A percentile compares a stretch with the other conserved stretches of the same genome.
Conservation (phyloP, 2,113 vertebrate genomes). For the Sturnus vulgaris region DNA sequence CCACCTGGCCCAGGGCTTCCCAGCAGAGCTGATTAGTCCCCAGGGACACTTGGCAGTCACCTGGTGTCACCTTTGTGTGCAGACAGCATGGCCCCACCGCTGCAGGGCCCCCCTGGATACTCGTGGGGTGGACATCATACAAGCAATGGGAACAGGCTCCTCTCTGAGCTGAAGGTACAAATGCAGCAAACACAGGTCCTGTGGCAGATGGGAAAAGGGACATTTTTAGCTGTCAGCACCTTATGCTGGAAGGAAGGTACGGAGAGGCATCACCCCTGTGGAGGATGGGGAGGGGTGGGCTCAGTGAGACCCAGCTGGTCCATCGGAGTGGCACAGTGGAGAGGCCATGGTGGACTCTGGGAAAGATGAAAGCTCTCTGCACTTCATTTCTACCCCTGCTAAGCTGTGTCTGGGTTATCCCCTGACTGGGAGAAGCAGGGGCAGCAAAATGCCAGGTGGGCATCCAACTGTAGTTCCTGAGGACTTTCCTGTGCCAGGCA, state of each 20-base stretch:
- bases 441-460: background rate
- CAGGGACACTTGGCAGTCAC: background rate
- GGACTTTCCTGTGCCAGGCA: background rate
- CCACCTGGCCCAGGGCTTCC: background rate
- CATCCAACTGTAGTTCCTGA: background rate
- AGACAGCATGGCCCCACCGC: rapidly evolving
- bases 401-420: background rate
- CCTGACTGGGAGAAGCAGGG: background rate
- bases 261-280: background rate
- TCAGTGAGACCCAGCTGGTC: background rate
- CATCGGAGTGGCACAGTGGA: rapidly evolving
- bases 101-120: rapidly evolving
- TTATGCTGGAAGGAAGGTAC: background rate
- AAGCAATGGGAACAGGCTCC: rapidly evolving
- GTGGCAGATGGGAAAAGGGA: background rate
- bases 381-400: background rate
- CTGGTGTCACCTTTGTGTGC: background rate
- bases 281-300: background rate
- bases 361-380: background rate
- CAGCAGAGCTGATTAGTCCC: background rate
- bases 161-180: background rate
- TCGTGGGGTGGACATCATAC: background rate
- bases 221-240: background rate
- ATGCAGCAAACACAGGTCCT: background rate
- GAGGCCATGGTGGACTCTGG: background rate